Evolutionary conservation across 2,888 invertebrate species (phyloP), one percentile per base, ranked within the genome.

Genomic region (Plagiodera versicolora): DNA sequence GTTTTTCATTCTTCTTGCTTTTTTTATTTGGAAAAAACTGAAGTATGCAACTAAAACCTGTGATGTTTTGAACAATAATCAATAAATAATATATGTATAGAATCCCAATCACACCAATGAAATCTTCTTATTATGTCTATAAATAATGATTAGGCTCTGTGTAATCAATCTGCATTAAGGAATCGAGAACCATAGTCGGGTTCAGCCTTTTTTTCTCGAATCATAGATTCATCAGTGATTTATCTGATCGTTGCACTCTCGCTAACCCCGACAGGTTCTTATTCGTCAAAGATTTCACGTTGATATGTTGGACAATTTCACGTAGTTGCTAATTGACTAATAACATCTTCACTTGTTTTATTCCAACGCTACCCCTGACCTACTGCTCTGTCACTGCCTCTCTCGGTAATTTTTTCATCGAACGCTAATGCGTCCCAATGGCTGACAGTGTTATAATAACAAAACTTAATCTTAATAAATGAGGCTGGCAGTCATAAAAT

Each of bases 401-500:
- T 53, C 24, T 44, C 17, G 24, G 6, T 53, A n/a, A 44, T 30
- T 53, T 53, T 53, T 53, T 53, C 24, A 53, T 53, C 16, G 53
- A 53, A 45, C 53, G 67, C 61, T 67, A 67, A 66, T 68, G 67
- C 68, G 66, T 67, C 62, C 60, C 63, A 61, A 63, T 64, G 65
- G 63, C 63, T 63, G 63, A 60, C 63, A 61, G 63, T 60, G 65
- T 68, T 66, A 67, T 57, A 69, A 69, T 69, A 69, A 69, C 66
- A 67, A 66, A 74, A 74, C 73, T 74, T 74, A 74, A 74, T 74
- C 71, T 72, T 72, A 72, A 72, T 70, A 72, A 70, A 72, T 72
- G 71, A 72, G 66, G 64, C 67, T 62, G 61, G 59, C 61, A 67
- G 68, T 68, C 68, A 63, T 68, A 69, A 70, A 70, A 70, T 70